Evolutionary conservation across 2,797 vertebrate species (phyloP).

Genomic region (Anomalospiza imberbis): DNA sequence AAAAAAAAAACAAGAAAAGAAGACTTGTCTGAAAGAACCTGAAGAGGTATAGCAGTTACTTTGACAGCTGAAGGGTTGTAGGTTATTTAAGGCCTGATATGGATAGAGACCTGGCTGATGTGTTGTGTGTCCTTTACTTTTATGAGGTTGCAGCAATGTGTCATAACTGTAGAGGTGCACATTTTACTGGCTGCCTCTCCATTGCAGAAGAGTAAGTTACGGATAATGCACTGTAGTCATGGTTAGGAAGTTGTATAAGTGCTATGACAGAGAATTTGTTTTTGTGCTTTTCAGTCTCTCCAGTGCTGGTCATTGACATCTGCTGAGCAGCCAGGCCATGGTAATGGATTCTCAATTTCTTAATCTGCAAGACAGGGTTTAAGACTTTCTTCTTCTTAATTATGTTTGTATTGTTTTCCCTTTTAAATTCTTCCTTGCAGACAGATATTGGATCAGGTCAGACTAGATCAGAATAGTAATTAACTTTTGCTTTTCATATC

Average conservation of each 20-base stretch:
- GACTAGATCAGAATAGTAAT: neutral
- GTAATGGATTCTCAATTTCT: neutral
- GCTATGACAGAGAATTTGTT: neutral
- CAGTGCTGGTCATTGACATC: neutral
- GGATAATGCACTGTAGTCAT: neutral
- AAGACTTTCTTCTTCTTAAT: neutral
- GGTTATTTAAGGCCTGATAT: neutral
- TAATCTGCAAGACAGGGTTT: neutral
- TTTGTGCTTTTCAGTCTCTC: neutral
- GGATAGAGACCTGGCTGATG: neutral
- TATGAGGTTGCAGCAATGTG: neutral
- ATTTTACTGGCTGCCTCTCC: neutral
- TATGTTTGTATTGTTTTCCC: neutral
- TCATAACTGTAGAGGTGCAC: neutral
- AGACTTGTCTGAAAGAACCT: neutral
- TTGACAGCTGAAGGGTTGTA: neutral
- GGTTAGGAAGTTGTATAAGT: neutral
- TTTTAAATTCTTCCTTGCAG: neutral
- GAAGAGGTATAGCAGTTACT: neutral
- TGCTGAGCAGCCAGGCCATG: neutral
- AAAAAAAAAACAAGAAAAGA: neutral
- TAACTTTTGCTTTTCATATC: neutral
- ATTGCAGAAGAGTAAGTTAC: neutral
- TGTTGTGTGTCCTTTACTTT: neutral
- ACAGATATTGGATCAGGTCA: neutral